Base-by-base conservation (phyloP, 1,140 invertebrate genomes). In the Phymastichus coffea region DNA sequence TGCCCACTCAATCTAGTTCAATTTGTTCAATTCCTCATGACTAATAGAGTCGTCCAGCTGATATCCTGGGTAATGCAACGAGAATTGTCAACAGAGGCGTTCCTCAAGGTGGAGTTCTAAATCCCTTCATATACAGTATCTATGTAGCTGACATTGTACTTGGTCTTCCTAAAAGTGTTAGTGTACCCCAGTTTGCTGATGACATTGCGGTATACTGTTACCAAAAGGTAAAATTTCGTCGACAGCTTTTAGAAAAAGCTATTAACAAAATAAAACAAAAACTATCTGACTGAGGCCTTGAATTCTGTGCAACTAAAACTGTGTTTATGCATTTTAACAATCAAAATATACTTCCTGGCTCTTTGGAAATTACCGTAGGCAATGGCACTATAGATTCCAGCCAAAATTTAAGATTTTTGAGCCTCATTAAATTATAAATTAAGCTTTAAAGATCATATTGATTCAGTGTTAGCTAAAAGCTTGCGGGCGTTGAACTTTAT, bases 361-460 rank as follows among this genome's bases (percentile, higher is more conserved):
- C 40, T 4, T 49, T 44, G 1, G 25, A 40, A 25, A 59, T 59
- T 9, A 58, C 22, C 14, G 22, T 63, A 10, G 23, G 38, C 15
- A 41, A 41, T 15, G 10, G 12, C n/a, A 17, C 12, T 3, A 55
- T 63, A 14, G 30, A 48, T 47, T 59, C 55, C n/a, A 30, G 26
- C 23, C 15, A 12, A 35, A 15, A 2, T 3, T 41, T 25, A 14
- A 15, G 51, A 25, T 63, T 63, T 51, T 26, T 58, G 1, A 56
- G 56, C 17, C 30, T 63, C 14, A 28, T 30, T 63, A 17, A 49
- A 63, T 38, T 56, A 57, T 20, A 56, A 49, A 52, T 7, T 63
- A 2, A 15, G 12, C 2, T 63, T 63, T 25, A 30, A 15, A 33
- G 7, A 26, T 19, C 47, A 63, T 25, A 43, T 53, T 17, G 23